Evolutionary conservation across 2,113 vertebrate species (phyloP).

Genomic region (Plectropomus leopardus): DNA sequence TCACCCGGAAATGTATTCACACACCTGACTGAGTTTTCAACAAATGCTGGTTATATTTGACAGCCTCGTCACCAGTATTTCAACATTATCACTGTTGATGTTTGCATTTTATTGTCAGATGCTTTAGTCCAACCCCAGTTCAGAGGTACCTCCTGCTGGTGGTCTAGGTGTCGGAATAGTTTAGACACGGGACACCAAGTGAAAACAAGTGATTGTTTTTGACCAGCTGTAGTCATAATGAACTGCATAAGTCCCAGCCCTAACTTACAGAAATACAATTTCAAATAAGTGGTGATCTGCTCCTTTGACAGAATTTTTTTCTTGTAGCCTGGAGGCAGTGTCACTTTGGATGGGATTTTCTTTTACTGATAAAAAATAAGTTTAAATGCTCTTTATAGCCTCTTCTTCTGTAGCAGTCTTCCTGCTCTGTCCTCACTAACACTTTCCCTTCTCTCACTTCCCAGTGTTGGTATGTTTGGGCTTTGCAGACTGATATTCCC

Average conservation of each 20-base stretch:
- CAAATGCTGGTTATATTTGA: neutral
- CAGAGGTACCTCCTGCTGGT: constrained; percentile 2
- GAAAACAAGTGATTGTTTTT: neutral
- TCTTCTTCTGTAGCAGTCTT: neutral
- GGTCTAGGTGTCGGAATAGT: neutral
- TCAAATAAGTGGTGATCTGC: neutral
- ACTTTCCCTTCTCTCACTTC: constrained; percentile 4
- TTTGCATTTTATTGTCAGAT: neutral
- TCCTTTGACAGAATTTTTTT: neutral
- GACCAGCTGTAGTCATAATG: neutral
- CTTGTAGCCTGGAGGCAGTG: constrained; percentile 13
- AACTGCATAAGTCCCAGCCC: neutral
- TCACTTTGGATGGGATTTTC: neutral
- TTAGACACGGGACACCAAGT: neutral
- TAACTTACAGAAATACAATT: constrained; percentile 6
- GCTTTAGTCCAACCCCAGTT: neutral
- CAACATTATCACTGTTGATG: neutral
- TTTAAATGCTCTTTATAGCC: neutral
- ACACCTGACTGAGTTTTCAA: neutral
- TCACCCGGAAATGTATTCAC: neutral
- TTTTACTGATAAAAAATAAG: constrained; percentile 1
- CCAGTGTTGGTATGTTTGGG: constrained; percentile 48
- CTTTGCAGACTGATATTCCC: constrained; percentile 49
- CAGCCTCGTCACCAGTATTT: neutral
- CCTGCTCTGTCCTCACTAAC: neutral